phyloP scores from a whole-genome alignment of 2,113 vertebrate species.

The Hirundichthys speculiger region DNA sequence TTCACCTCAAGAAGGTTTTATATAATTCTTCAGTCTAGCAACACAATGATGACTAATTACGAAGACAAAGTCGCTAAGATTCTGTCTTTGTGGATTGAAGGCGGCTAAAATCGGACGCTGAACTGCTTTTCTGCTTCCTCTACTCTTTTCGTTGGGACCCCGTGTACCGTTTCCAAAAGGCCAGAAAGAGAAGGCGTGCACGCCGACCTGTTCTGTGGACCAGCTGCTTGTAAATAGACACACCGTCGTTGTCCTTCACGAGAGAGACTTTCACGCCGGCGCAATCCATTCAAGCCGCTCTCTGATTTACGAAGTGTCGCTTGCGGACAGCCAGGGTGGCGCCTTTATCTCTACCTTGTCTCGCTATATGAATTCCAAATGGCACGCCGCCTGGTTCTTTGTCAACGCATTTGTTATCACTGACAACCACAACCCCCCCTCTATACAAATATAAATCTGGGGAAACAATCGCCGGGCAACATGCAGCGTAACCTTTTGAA shows the following conservation, averaged over 20 bases:
- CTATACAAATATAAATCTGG: constrained; percentile 80
- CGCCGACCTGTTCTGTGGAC: constrained; percentile 62
- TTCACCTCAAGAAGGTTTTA: no score
- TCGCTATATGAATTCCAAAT: constrained; percentile 79
- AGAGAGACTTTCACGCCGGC: constrained; percentile 53
- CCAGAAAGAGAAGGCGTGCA: constrained; percentile 42
- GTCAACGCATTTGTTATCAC: constrained; percentile 79
- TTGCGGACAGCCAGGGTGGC: constrained; percentile 55
- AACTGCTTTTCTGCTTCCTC: constrained; percentile 9
- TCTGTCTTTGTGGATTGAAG: background rate
- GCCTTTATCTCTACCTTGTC: constrained; percentile 75
- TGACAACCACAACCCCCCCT: constrained; percentile 78
- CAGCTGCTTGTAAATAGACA: constrained; percentile 70
- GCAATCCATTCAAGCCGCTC: constrained; percentile 63
- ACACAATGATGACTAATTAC: no score
- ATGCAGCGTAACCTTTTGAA: constrained; percentile 81
- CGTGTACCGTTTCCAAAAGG: constrained; percentile 58
- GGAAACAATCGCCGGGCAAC: constrained; percentile 78
- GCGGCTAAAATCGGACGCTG: constrained; percentile 16
- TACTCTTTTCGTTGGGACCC: constrained; percentile 21
- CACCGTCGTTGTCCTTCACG: constrained; percentile 68
- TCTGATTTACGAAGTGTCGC: constrained; percentile 70
- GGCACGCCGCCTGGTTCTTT: constrained; percentile 76
- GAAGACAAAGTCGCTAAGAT: constrained; percentile 6
- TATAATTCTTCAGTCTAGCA: no score